Evolutionary conservation across 2,797 vertebrate genomes (phyloP), one percentile per base, ranked within the genome.

Genomic region (Characodon lateralis): DNA sequence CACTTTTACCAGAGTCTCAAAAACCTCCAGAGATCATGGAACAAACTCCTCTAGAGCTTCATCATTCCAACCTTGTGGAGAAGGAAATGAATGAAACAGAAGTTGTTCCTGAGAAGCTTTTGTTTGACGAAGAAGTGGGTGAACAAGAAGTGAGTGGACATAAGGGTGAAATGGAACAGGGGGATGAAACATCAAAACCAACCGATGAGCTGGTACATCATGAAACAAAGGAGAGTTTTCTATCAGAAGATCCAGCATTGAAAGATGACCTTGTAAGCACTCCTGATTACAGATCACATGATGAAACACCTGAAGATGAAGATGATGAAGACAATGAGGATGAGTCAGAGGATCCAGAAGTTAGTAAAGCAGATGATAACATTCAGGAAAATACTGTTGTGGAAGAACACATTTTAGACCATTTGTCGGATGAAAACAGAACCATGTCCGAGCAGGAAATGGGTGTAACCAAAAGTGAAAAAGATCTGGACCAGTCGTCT

Each of bases 21-120:
- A 58, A 79, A 7, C 72, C 18, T 5, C 48, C 86, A 83, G 80
- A 92, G n/a, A 73, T 22, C n/a, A n/a, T 31, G 4, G 79, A 83
- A 8, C 65, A 24, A 26, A 56, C 20, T 73, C 9, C 46, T 76
- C 53, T 75, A 41, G 79, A 80, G 50, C 35, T 48, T 39, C 31
- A 55, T 31, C 71, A 61, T n/a, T 63, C 77, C 18, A 73, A 10
- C 4, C 35, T 72, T 76, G n/a, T 24, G 46, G 50, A 77, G 55
- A 22, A 39, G 14, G 76, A 84, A 63, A 10, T 50, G 6, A 41
- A 76, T 68, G 68, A 88, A 83, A 50, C 39, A 0, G 12, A 24
- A 48, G 66, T 22, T 12, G 63, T 84, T 7, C 55, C 71, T 50
- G 73, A 81, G 26, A 61, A 58, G 31, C 13, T 31, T 26, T 41